Percentiles rank a stretch among this genome's conserved stretches.
These are phyloP conservation scores for Neomonachus schauinslandi DNA, from an alignment of 2,113 vertebrate species.

Conservation along the genomic window DNA sequence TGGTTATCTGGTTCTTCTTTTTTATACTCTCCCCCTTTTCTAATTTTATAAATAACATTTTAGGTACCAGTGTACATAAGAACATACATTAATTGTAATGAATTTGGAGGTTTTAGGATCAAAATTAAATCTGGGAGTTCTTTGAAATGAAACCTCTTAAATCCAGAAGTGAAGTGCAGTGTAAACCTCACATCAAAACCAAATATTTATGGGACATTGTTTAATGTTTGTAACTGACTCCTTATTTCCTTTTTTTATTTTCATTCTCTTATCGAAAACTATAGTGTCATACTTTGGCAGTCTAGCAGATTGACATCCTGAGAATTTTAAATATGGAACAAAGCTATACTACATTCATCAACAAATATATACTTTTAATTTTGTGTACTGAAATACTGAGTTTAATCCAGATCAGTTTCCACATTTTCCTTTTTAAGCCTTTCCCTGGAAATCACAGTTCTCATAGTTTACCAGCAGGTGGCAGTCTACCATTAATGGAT, in stretches of 20 bases:
- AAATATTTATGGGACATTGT: neutral
- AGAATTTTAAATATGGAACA: neutral
- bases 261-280: constrained; percentile 1
- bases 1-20: neutral
- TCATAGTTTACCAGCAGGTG: constrained; percentile 85
- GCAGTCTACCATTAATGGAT: constrained; percentile 87
- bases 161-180: neutral
- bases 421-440: neutral
- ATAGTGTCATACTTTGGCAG: neutral
- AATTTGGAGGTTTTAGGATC: neutral
- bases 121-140: neutral
- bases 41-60: constrained; percentile 29
- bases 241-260: neutral
- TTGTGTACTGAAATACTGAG: neutral
- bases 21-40: neutral
- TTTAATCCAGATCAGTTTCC: neutral
- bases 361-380: neutral
- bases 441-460: constrained; percentile 55
- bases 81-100: neutral
- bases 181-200: neutral
- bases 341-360: neutral
- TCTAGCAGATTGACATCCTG: neutral
- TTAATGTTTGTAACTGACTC: neutral
- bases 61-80: neutral
- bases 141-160: neutral